These are phyloP conservation scores for Origma solitaria DNA, from an alignment of 2,113 vertebrate genomes.

Conservation along the genomic window DNA sequence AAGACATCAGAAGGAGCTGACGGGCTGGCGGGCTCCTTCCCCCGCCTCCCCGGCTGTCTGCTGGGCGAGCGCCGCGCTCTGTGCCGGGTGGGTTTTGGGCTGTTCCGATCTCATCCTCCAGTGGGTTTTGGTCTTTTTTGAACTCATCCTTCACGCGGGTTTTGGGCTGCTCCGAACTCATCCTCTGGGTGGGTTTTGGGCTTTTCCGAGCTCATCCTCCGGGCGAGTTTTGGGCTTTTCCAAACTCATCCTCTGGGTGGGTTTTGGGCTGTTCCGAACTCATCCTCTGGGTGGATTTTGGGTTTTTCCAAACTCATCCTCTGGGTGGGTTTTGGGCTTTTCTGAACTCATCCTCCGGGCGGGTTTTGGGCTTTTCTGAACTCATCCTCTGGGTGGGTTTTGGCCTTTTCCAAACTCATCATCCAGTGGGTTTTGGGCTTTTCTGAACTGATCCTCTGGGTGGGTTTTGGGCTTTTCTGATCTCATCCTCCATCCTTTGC, in stretches of 20 bases:
- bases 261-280: not conserved
- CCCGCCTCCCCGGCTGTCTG: conserved; percentile 18
- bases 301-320: not conserved
- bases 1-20: conserved; percentile 83
- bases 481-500: not conserved
- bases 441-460: accelerated
- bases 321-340: accelerated
- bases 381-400: accelerated
- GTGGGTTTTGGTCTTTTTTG: too few species aligned
- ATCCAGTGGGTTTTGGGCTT: not conserved
- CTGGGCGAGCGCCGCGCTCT: not conserved
- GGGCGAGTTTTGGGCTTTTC: accelerated
- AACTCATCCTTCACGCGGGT: too few species aligned
- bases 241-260: accelerated
- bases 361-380: not conserved
- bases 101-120: not conserved
- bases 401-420: not conserved
- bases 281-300: accelerated
- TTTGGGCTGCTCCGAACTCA: not conserved
- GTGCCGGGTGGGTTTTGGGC: accelerated
- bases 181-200: accelerated
- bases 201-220: not conserved
- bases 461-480: not conserved
- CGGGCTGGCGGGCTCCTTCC: conserved; percentile 27
- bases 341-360: accelerated